These are phyloP conservation scores for Halictus ligatus DNA, from an alignment of 2,888 invertebrate species.

Conservation along the genomic window DNA sequence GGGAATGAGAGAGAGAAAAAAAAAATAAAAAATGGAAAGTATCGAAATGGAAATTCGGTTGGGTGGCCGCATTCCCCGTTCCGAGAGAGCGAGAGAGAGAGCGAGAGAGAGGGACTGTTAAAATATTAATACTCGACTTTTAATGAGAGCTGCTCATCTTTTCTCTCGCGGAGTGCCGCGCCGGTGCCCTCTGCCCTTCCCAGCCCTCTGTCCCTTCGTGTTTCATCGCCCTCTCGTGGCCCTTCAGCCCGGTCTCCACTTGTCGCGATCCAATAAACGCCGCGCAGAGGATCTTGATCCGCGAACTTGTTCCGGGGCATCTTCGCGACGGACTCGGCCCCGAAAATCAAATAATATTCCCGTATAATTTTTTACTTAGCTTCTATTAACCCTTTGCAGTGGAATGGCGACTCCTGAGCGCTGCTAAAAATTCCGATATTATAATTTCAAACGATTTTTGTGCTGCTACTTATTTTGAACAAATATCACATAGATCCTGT, in stretches of 20 bases:
- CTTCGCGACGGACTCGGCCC: slow-evolving; percentile 15
- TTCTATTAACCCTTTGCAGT: slow-evolving; percentile 29
- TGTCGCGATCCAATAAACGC: slow-evolving; percentile 72
- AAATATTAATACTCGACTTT: slow-evolving; percentile 79
- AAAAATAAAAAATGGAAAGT: background rate
- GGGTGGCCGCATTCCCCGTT: slow-evolving; percentile 66
- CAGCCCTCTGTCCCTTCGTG: slow-evolving; percentile 35
- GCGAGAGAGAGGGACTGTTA: slow-evolving; percentile 68
- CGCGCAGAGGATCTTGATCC: slow-evolving; percentile 66
- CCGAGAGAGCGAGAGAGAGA: slow-evolving; percentile 53
- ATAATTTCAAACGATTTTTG: too few species aligned
- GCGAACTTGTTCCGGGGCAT: slow-evolving; percentile 46
- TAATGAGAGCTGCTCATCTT: slow-evolving; percentile 76
- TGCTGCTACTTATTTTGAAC: too few species aligned
- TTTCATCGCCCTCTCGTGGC: slow-evolving; percentile 35
- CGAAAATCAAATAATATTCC: slow-evolving; percentile 54
- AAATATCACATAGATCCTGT: too few species aligned
- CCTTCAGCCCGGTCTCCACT: slow-evolving; percentile 49
- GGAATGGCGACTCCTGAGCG: background rate
- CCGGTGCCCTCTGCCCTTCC: slow-evolving; percentile 61
- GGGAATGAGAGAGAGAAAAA: background rate
- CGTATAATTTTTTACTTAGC: slow-evolving; percentile 38
- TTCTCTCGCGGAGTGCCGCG: slow-evolving; percentile 68
- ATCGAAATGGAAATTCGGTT: slow-evolving; percentile 54
- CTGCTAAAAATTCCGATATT: background rate